Percentiles rank a stretch among this genome's conserved stretches.
These are phyloP conservation scores for Neofelis nebulosa DNA, from an alignment of 2,113 vertebrate species.

Conservation along the genomic window DNA sequence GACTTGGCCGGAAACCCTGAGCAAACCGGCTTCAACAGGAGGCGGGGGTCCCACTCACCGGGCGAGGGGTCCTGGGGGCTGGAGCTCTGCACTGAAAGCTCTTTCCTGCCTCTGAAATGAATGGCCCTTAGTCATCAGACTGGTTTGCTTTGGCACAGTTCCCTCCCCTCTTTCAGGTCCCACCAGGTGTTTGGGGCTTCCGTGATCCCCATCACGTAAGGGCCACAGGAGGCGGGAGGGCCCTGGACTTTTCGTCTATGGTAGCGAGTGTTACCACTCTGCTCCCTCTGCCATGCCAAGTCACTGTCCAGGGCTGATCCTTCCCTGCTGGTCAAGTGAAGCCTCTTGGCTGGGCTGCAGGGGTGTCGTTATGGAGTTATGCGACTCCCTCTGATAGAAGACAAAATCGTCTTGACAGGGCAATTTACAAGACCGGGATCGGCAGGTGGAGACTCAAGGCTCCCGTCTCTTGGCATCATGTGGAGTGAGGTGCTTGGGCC, in stretches of 20 bases:
- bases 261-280: not conserved
- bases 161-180: not conserved
- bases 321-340: not conserved
- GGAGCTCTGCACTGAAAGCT: not conserved
- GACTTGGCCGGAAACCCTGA: not conserved
- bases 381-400: not conserved
- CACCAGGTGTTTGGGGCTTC: not conserved
- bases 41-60: not conserved
- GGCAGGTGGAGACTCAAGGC: not conserved
- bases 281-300: not conserved
- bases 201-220: not conserved
- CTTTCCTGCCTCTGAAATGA: not conserved
- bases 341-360: not conserved
- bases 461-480: not conserved
- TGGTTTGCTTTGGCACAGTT: not conserved
- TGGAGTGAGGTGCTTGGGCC: not conserved
- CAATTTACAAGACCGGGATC: not conserved
- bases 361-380: not conserved
- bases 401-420: not conserved
- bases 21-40: not conserved
- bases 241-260: not conserved
- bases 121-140: fast-evolving
- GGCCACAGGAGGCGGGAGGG: not conserved
- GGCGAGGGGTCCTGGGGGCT: not conserved
- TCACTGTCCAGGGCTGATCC: not conserved